Percentiles rank a stretch among this genome's conserved stretches.
Conservation (phyloP, 2,888 invertebrate species). For the Drosophila prostipennis region DNA sequence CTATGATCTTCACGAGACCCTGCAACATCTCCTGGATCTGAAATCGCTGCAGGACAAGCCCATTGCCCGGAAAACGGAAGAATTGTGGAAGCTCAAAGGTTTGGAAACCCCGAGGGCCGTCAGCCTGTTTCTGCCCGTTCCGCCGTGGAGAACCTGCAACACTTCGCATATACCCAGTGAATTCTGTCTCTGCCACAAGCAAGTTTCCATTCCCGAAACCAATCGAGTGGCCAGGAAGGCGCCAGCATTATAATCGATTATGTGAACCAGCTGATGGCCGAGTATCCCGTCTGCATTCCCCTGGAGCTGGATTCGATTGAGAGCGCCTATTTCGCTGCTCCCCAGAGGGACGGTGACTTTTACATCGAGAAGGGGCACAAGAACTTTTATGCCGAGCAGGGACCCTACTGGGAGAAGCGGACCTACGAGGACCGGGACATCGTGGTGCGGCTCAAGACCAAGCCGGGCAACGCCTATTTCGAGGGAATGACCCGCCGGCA, state of each 20-base stretch:
- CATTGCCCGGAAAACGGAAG: slow-evolving; percentile 81
- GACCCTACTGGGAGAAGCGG: neutral
- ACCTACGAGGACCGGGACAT: slow-evolving; percentile 7
- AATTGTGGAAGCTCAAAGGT: slow-evolving; percentile 44
- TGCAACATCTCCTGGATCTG: slow-evolving; percentile 87
- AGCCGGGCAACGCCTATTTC: slow-evolving; percentile 28
- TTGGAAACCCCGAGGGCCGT: slow-evolving; percentile 85
- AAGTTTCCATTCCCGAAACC: neutral
- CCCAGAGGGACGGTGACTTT: slow-evolving; percentile 3
- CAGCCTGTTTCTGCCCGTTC: slow-evolving; percentile 90
- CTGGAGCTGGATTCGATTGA: slow-evolving; percentile 21
- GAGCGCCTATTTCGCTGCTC: slow-evolving; percentile 12
- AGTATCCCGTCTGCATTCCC: slow-evolving; percentile 30
- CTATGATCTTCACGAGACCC: slow-evolving; percentile 92
- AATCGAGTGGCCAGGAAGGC: neutral
- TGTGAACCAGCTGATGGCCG: slow-evolving; percentile 25
- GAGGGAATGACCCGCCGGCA: slow-evolving; percentile 21
- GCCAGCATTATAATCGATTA: slow-evolving; percentile 6
- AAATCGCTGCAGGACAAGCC: slow-evolving; percentile 84
- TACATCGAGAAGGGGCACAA: neutral
- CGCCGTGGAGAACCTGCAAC: slow-evolving; percentile 89
- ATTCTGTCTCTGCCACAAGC: slow-evolving; percentile 92
- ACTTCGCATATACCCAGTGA: slow-evolving; percentile 90
- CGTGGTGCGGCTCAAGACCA: slow-evolving; percentile 17
- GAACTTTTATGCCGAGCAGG: neutral